Conservation (phyloP, 2,113 vertebrate species). For the rat (Rattus norvegicus) region DNA sequence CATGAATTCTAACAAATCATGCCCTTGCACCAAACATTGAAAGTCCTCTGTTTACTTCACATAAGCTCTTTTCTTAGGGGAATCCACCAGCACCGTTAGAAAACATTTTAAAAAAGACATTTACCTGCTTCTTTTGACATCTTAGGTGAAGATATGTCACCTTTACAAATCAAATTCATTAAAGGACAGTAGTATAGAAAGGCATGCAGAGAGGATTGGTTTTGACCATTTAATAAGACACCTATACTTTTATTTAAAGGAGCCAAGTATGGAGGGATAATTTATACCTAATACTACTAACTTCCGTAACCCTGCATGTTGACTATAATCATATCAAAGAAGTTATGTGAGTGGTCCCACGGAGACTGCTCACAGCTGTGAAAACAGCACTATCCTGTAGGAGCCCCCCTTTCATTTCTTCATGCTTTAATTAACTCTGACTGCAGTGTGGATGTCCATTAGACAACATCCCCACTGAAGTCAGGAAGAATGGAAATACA, state of each 20-base stretch:
- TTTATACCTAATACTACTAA: not conserved
- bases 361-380: not conserved
- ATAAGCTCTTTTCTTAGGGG: not conserved
- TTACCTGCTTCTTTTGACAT: too few species aligned
- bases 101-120: not conserved
- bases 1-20: not conserved
- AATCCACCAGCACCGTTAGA: not conserved
- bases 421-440: not conserved
- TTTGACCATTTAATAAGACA: not conserved
- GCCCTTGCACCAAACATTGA: not conserved
- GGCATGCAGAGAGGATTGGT: not conserved
- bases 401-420: not conserved
- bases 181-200: not conserved
- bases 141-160: not conserved
- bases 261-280: not conserved
- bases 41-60: not conserved
- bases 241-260: not conserved
- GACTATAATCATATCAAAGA: not conserved
- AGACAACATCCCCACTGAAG: not conserved
- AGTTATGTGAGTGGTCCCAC: not conserved
- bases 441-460: rapidly evolving
- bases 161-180: not conserved
- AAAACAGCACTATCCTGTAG: not conserved
- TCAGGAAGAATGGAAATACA: not conserved
- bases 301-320: not conserved